phyloP scores from a whole-genome alignment of 1,140 invertebrate genomes.

The Chironomus tepperi region DNA sequence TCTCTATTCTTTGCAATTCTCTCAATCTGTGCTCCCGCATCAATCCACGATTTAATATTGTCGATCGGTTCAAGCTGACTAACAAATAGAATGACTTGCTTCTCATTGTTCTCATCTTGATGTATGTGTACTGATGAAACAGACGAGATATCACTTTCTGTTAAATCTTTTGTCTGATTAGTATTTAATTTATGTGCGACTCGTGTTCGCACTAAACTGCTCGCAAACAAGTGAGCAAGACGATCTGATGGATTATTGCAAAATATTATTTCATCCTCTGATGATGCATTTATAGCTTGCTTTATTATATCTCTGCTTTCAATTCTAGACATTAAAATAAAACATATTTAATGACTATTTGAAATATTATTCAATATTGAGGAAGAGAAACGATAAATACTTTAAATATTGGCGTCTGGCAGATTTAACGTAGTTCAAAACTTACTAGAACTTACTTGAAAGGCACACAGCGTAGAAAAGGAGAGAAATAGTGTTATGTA shows the following conservation, averaged over 20 bases:
- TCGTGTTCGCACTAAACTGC: too few species aligned
- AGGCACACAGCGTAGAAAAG: too few species aligned
- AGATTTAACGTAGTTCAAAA: too few species aligned
- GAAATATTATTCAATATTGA: too few species aligned
- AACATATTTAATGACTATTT: too few species aligned
- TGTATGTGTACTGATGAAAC: background rate
- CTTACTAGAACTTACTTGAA: too few species aligned
- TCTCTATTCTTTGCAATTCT: constrained; percentile 66
- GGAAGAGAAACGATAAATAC: too few species aligned
- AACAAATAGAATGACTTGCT: constrained; percentile 60
- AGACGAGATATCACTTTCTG: too few species aligned
- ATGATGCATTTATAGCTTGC: constrained; percentile 67
- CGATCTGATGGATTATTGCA: constrained; percentile 49
- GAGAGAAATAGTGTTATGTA: too few species aligned
- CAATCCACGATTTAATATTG: constrained; percentile 76
- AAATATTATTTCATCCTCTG: constrained; percentile 78
- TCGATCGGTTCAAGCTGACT: constrained; percentile 79
- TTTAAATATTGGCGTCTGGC: too few species aligned
- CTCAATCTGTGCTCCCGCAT: constrained; percentile 66
- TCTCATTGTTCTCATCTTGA: background rate
- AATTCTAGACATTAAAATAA: constrained; percentile 44
- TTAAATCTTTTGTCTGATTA: too few species aligned
- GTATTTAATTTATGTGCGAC: too few species aligned
- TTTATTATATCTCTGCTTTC: constrained; percentile 75
- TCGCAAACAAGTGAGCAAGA: background rate